Evolutionary conservation across 2,113 vertebrate genomes (phyloP), one percentile per base, ranked within the genome.

Genomic region (Solenodon paradoxus): DNA sequence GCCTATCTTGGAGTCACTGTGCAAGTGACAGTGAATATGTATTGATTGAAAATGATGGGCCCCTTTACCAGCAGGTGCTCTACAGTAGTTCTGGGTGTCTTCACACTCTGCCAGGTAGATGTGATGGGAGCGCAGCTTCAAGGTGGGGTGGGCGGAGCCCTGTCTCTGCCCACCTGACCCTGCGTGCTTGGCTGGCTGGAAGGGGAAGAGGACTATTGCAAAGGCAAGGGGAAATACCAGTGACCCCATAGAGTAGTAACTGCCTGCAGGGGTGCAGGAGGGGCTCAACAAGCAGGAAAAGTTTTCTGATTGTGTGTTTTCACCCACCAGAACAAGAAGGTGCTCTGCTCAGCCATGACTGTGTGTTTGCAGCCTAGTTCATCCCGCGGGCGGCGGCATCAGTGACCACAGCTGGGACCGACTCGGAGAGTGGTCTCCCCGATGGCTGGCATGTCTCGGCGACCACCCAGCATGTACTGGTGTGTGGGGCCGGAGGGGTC

Each of bases 381-480:
- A 28, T 6, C 24, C 35, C 40, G 16, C 0, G 0, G 30, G 88
- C 8, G 0, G 38, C 7, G 0, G 84, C 1, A 1, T 64, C 1
- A 0, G 81, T 95, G 91, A 90, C 77, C 19, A 3, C 32, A 0
- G 42, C n/a, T 3, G 7, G 3, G 69, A 53, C 40, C 87, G 59
- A 84, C 49, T 42, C 9, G 63, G 71, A 77, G 78, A 86, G 12
- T 17, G 1, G 61, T 82, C 35, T 24, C 78, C 78, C 49, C 0
- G 0, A 97, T 97, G 96, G 97, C 95, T 94, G 97, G 96, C 87
- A 96, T 92, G 95, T 96, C 97, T 3, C 88, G 2, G 69, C 93
- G 40, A 71, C 96, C 63, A 0, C 96, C 95, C 97, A 97, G 96
- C 84, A 97, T 97, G 97, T 97, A 97, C 95, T 97, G 97, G 97